These are phyloP conservation scores for Pararge aegeria DNA, from an alignment of 1,140 invertebrate genomes.

Conservation along the genomic window DNA sequence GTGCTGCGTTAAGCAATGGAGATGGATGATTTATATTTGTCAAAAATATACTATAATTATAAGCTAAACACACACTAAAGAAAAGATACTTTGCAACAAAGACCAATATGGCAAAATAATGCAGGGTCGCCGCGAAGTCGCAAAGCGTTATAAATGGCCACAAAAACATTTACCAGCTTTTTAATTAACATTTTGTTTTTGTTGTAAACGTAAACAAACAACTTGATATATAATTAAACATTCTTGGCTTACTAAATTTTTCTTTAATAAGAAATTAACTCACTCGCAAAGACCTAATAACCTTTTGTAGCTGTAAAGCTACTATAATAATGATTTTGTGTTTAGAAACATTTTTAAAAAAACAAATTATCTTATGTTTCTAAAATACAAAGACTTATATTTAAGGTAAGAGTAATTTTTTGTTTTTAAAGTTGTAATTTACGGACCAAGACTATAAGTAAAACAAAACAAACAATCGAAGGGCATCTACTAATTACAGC, in stretches of 20 bases:
- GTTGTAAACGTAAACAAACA: slow-evolving; percentile 18
- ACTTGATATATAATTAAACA: slow-evolving; percentile 10
- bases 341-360: too few species aligned
- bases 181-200: slow-evolving; percentile 39
- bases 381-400: too few species aligned
- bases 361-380: too few species aligned
- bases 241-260: background rate
- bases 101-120: slow-evolving; percentile 5
- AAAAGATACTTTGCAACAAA: slow-evolving; percentile 1
- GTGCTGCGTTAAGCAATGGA: too few species aligned
- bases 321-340: too few species aligned
- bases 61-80: slow-evolving; percentile 2
- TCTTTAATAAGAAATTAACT: background rate
- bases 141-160: slow-evolving; percentile 37
- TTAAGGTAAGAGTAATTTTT: too few species aligned
- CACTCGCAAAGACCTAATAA: background rate
- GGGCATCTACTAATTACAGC: too few species aligned
- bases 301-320: background rate
- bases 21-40: too few species aligned
- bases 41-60: too few species aligned
- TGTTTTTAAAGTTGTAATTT: too few species aligned
- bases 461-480: too few species aligned
- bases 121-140: slow-evolving; percentile 9
- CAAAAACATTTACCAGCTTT: slow-evolving; percentile 25
- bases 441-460: too few species aligned